Evolutionary conservation across 2,113 vertebrate genomes (phyloP).

Genomic region (Oncorhynchus tshawytscha): DNA sequence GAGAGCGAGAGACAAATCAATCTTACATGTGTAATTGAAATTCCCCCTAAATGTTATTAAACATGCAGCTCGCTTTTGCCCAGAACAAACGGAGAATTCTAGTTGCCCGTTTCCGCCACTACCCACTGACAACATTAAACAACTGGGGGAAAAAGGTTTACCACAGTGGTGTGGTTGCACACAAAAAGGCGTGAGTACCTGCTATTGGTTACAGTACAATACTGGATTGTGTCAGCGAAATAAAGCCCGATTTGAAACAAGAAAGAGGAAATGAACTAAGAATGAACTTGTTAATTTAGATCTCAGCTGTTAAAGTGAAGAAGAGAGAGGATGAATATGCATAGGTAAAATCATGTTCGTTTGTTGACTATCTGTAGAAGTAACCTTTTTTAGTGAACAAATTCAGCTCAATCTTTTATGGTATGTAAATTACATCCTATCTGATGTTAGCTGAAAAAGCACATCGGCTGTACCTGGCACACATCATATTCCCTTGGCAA

Average conservation of each 20-base stretch:
- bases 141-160: too few relatives aligned
- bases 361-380: background rate
- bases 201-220: background rate
- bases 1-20: constrained; percentile 18
- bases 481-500: too few relatives aligned
- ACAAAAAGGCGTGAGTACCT: background rate
- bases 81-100: background rate
- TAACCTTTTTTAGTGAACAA: background rate
- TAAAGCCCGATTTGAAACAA: background rate
- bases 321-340: background rate
- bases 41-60: constrained; percentile 49
- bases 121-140: background rate
- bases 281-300: background rate
- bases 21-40: constrained; percentile 48
- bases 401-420: background rate
- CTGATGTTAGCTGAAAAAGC: background rate
- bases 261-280: background rate
- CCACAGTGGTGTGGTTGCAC: background rate
- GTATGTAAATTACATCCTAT: background rate
- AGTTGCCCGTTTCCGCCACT: background rate
- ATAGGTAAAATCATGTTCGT: too few relatives aligned
- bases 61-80: background rate
- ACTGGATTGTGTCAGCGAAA: background rate
- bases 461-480: background rate
- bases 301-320: background rate